Evolutionary conservation across 2,797 vertebrate species (phyloP), one percentile per base, ranked within the genome.

Genomic region (Hoplostethus atlanticus): DNA sequence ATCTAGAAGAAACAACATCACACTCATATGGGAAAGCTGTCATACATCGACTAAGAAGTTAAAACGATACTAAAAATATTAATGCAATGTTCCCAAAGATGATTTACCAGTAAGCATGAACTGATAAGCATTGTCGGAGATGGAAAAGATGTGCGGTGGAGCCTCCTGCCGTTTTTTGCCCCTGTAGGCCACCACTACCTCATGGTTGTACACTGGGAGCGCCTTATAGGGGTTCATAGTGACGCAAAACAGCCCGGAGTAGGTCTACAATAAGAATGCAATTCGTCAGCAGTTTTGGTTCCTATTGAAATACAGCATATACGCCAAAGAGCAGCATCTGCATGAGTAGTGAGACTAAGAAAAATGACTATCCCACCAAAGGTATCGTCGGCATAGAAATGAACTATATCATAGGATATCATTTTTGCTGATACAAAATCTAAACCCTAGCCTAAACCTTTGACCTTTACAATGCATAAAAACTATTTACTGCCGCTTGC

Each of bases 31-130:
- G 73, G 5, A 25, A 47, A 34, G 2, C 4, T 13, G 2, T 17
- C 7, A 31, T 40, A 6, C 5, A 31, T 9, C 28, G 11, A 8
- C 9, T 46, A 10, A 50, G 13, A 64, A 40, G 1, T 9, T 53
- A 13, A 36, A 52, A 16, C 4, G 7, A 30, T 52, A 16, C 4
- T 42, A 13, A 42, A 30, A 11, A 15, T 7, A 10, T 21, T 12
- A 48, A 34, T 15, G 47, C 1, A 11, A 8, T 2, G 30, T 44
- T 31, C 34, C 1, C 17, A 12, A 2, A 46, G 15, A 15, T 13
- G 51, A 51, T 80, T 93, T 83, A 96, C 95, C 95, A 13, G 95
- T 96, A 38, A 95, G 71, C 96, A 96, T 96, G 89, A 86, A 94
- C 94, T 97, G 96, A 88, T 96, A 96, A 77, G 95, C 96, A 0